Conservation (phyloP, 2,113 vertebrate species). For the Capra hircus region DNA sequence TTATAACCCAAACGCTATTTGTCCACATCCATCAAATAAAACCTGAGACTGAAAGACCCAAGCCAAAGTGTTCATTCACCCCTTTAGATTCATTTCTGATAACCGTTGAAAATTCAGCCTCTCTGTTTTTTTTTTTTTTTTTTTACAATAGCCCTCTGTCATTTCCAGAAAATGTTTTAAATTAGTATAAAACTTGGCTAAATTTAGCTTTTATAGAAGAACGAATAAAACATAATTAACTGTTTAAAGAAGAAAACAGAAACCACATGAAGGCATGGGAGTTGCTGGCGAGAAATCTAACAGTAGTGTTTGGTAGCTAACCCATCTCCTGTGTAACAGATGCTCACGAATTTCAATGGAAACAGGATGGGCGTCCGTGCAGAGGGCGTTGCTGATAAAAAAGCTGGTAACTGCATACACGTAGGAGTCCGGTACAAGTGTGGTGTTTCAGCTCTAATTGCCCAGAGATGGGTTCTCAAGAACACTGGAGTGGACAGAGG, state of each 20-base stretch:
- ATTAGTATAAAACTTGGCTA: slow-evolving; percentile 82
- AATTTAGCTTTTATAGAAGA: slow-evolving; percentile 87
- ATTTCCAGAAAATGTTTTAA: slow-evolving; percentile 82
- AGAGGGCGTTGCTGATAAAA: slow-evolving; percentile 45
- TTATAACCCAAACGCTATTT: slow-evolving; percentile 32
- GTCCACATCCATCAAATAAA: slow-evolving; percentile 40
- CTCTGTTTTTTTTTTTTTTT: background rate
- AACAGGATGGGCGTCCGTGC: slow-evolving; percentile 68
- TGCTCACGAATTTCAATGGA: slow-evolving; percentile 76
- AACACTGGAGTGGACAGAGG: background rate
- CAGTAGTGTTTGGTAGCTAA: slow-evolving; percentile 84
- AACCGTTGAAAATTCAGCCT: slow-evolving; percentile 48
- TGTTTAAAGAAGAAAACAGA: slow-evolving; percentile 85
- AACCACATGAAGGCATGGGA: slow-evolving; percentile 85
- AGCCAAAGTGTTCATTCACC: background rate
- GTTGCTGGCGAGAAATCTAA: slow-evolving; percentile 84
- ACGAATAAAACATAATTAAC: slow-evolving; percentile 84
- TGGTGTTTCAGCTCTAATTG: background rate
- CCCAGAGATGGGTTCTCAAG: background rate
- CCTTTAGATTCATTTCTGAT: slow-evolving; percentile 48
- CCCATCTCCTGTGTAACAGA: slow-evolving; percentile 81
- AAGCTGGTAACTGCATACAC: background rate
- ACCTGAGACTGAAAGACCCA: slow-evolving; percentile 41
- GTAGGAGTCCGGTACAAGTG: slow-evolving; percentile 17
- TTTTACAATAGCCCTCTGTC: slow-evolving; percentile 66